Conservation (phyloP, 2,888 invertebrate species). For the Zootermopsis nevadensis region DNA sequence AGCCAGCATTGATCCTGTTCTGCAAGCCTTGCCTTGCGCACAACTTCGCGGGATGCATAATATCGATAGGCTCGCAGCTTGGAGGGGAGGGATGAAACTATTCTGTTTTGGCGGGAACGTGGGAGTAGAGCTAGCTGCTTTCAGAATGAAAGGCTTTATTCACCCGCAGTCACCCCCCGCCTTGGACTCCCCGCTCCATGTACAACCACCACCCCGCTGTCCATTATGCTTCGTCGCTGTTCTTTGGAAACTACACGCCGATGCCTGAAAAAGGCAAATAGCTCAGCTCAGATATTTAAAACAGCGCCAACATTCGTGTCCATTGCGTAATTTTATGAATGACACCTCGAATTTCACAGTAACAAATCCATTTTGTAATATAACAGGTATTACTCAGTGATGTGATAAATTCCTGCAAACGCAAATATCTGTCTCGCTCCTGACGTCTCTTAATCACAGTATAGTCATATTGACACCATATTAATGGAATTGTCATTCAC, state of each 20-base stretch:
- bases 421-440: too few species aligned
- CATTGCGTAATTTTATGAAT: too few species aligned
- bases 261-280: slow-evolving; percentile 19
- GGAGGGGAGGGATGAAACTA: background rate
- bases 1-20: slow-evolving; percentile 19
- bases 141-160: slow-evolving; percentile 30
- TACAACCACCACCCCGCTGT: background rate
- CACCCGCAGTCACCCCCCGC: background rate
- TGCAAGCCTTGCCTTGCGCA: background rate
- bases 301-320: background rate
- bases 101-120: slow-evolving; percentile 37
- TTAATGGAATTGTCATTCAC: too few species aligned
- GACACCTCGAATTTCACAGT: too few species aligned
- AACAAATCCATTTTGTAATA: too few species aligned
- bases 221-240: background rate
- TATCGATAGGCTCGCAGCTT: slow-evolving; percentile 19
- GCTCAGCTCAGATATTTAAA: background rate
- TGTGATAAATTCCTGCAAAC: too few species aligned
- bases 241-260: slow-evolving; percentile 10
- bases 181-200: background rate
- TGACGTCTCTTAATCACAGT: too few species aligned
- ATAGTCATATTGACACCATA: too few species aligned
- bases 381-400: too few species aligned
- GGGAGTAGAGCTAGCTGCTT: slow-evolving; percentile 32
- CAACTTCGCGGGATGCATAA: background rate